A percentile compares a stretch with the other conserved stretches of the same genome.
phyloP scores from a whole-genome alignment of 2,888 invertebrate species.

The Blomia tropicalis region DNA sequence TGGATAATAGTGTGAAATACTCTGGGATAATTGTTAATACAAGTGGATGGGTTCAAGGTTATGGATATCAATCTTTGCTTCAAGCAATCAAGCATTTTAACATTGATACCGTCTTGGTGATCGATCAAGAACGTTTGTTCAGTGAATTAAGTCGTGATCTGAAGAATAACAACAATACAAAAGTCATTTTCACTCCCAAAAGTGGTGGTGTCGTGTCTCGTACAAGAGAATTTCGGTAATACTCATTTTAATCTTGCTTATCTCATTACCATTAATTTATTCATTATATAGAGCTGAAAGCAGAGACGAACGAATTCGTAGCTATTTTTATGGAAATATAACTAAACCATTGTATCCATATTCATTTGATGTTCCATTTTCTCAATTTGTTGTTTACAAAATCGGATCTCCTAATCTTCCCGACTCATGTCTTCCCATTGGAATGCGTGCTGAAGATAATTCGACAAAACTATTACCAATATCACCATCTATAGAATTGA shows the following conservation, averaged over 20 bases:
- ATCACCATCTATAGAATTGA: slow-evolving; percentile 48
- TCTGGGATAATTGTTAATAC: slow-evolving; percentile 84
- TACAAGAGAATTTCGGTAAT: slow-evolving; percentile 7
- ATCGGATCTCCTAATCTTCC: slow-evolving; percentile 60
- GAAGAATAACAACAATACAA: slow-evolving; percentile 52
- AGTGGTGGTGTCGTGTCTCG: slow-evolving; percentile 63
- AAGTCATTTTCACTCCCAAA: slow-evolving; percentile 78
- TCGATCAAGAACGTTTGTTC: slow-evolving; percentile 89
- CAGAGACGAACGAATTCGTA: slow-evolving; percentile 62
- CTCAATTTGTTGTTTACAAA: slow-evolving; percentile 75
- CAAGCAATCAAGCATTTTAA: slow-evolving; percentile 84
- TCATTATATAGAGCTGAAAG: slow-evolving; percentile 48
- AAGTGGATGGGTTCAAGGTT: slow-evolving; percentile 82
- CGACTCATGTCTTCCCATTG: slow-evolving; percentile 87
- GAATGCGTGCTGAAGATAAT: slow-evolving; percentile 82
- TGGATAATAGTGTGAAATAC: slow-evolving; percentile 60
- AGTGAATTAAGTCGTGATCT: slow-evolving; percentile 83
- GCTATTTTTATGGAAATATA: slow-evolving; percentile 76
- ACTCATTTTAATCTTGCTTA: background rate
- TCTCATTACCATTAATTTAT: background rate
- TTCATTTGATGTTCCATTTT: slow-evolving; percentile 79
- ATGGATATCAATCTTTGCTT: slow-evolving; percentile 56
- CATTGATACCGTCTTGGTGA: slow-evolving; percentile 75
- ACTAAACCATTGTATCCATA: slow-evolving; percentile 62
- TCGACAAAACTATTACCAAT: slow-evolving; percentile 66